A percentile compares a stretch with the other conserved stretches of the same genome.
These are phyloP conservation scores for Pheucticus melanocephalus DNA, from an alignment of 2,113 vertebrate genomes.

Conservation along the genomic window DNA sequence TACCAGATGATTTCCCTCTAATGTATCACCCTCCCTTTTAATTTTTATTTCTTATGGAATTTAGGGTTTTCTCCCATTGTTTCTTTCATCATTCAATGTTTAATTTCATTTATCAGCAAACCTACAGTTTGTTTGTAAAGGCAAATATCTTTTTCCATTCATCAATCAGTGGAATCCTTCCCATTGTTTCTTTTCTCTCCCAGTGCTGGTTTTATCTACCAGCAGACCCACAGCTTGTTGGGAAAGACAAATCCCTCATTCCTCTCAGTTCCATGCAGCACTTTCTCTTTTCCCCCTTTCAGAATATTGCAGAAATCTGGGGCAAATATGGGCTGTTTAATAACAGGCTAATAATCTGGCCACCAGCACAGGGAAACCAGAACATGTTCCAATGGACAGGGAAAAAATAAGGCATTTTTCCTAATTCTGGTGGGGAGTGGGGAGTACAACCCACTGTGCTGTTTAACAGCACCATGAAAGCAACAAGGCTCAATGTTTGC, in stretches of 20 bases:
- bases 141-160: not conserved
- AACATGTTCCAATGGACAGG: not conserved
- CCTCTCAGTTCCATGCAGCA: fast-evolving
- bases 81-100: not conserved
- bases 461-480: not conserved
- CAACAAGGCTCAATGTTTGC: not conserved
- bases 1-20: not conserved
- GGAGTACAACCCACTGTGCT: not conserved
- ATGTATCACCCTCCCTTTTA: not conserved
- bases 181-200: not conserved
- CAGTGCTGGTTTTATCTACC: not conserved
- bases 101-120: not conserved
- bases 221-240: not conserved
- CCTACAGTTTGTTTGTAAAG: not conserved
- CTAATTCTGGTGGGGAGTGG: not conserved
- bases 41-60: not conserved
- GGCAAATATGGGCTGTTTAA: not conserved
- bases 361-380: not conserved
- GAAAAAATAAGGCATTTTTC: not conserved
- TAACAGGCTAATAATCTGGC: not conserved
- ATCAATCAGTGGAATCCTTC: not conserved
- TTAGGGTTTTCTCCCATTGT: not conserved
- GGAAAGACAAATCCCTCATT: not conserved
- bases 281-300: not conserved
- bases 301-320: not conserved